Evolutionary conservation across 2,888 invertebrate species (phyloP), one percentile per base, ranked within the genome.

Genomic region (Bellardia pandia): DNA sequence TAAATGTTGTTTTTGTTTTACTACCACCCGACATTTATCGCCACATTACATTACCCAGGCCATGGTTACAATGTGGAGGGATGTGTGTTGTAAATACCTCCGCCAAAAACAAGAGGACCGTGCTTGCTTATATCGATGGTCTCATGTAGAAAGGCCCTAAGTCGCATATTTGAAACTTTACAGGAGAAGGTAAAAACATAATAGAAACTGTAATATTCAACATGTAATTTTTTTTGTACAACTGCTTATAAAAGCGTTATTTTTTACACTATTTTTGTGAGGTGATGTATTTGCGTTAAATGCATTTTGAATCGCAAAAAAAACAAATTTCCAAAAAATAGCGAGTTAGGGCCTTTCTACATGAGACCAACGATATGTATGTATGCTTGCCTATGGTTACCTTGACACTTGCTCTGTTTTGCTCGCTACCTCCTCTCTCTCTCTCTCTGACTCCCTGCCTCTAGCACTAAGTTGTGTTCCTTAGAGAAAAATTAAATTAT

Each of bases 401-500:
- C 79, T 80, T 80, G 79, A 80, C 79, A 80, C 71, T 80, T 80
- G 71, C 40, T 64, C 58, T 40, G 37, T 37, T 37, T 37, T 60
- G 37, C 45, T 11, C 33, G 13, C 45, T 23, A 16, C 23, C 4
- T 60, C 14, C 9, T 23, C 60, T 14, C 14, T 8, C 13, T 13
- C 7, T 11, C n/a, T 11, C 23, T n/a, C 1, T 23, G 40, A n/a
- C 53, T 4, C 37, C 4, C 2, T 23, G 48, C n/a, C 53, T 4
- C 23, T 2, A 51, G 23, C 64, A 48, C 51, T 64, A 45, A 33
- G 23, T 66, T 81, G 0, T 60, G 58, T 84, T 84, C 80, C 75
- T 53, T 56, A 13, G 85, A 66, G 84, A 56, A 81, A 81, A 78
- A 88, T 81, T 85, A 78, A 85, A 78, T 74, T 78, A 84, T 69